These are phyloP conservation scores for Lophotriccus pileatus DNA, from an alignment of 2,797 vertebrate species.

Conservation along the genomic window DNA sequence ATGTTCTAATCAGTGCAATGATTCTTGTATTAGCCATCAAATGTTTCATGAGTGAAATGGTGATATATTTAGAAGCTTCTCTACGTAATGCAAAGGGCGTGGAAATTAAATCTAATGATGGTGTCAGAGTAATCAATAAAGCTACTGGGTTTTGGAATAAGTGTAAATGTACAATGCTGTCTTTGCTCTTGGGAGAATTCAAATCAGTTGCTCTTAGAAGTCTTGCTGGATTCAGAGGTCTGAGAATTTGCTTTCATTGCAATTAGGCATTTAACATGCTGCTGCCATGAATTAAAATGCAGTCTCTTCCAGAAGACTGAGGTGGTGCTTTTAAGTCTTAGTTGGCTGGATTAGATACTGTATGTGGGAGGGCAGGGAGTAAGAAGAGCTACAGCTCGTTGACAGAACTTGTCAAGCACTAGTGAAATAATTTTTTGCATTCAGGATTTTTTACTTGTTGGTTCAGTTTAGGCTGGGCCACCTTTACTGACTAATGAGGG, in stretches of 20 bases:
- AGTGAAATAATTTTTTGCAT: not conserved
- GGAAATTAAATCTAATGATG: slow-evolving; percentile 14
- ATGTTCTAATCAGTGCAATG: slow-evolving; percentile 1
- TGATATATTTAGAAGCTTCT: slow-evolving; percentile 30
- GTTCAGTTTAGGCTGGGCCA: not conserved
- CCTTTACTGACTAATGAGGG: not conserved
- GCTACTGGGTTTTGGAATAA: not conserved
- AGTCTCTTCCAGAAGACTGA: not conserved
- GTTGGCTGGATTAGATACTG: not conserved
- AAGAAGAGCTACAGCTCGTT: slow-evolving; percentile 10
- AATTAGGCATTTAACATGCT: not conserved
- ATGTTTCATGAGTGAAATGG: slow-evolving; percentile 1
- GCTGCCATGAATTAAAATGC: not conserved
- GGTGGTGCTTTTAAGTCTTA: not conserved
- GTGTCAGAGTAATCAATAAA: slow-evolving; percentile 23
- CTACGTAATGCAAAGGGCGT: not conserved
- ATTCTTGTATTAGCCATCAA: slow-evolving; percentile 19
- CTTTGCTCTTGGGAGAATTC: not conserved
- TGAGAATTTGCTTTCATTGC: not conserved
- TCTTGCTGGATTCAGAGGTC: not conserved
- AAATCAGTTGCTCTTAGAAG: not conserved
- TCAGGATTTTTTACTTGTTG: not conserved
- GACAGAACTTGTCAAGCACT: not conserved
- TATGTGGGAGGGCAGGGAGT: slow-evolving; percentile 23
- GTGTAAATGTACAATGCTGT: not conserved